These are phyloP conservation scores for Mus minutoides DNA, from an alignment of 2,797 vertebrate genomes.

Conservation along the genomic window DNA sequence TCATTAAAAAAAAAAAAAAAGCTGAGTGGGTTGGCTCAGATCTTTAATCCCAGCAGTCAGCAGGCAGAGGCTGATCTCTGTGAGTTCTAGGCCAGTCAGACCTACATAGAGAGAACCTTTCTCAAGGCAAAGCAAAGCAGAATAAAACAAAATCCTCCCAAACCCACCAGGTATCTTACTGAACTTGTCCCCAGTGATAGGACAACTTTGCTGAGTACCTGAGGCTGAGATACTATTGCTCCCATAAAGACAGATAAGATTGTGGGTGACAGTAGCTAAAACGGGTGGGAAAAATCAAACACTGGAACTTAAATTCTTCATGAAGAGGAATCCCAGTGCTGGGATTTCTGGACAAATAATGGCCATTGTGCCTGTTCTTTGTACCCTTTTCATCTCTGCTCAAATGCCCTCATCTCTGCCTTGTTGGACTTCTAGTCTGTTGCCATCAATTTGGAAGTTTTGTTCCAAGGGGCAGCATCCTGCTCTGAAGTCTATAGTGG, in stretches of 20 bases:
- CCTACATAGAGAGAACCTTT: not conserved
- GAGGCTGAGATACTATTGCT: not conserved
- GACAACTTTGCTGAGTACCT: not conserved
- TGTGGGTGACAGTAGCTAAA: constrained; percentile 45
- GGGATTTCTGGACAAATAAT: constrained; percentile 32
- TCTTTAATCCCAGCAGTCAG: not conserved
- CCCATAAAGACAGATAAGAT: not conserved
- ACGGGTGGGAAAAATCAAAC: constrained; percentile 10
- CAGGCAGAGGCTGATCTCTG: not conserved
- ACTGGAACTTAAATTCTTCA: constrained; percentile 24
- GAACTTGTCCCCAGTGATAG: not conserved
- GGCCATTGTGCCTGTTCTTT: not conserved
- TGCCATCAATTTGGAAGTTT: constrained; percentile 8
- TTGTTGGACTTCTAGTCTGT: not conserved
- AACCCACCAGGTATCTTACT: not conserved
- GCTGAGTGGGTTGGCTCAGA: not conserved
- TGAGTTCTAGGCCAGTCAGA: not conserved
- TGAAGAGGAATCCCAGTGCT: not conserved
- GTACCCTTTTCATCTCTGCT: constrained; percentile 33
- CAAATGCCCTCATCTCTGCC: not conserved
- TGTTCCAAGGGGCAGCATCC: not conserved
- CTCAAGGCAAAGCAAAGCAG: not conserved
- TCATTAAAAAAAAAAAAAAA: not conserved
- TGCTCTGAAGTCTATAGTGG: not conserved
- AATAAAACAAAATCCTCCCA: not conserved